Evolutionary conservation across 1,140 invertebrate species (phyloP).

Genomic region (Telenomus remus): DNA sequence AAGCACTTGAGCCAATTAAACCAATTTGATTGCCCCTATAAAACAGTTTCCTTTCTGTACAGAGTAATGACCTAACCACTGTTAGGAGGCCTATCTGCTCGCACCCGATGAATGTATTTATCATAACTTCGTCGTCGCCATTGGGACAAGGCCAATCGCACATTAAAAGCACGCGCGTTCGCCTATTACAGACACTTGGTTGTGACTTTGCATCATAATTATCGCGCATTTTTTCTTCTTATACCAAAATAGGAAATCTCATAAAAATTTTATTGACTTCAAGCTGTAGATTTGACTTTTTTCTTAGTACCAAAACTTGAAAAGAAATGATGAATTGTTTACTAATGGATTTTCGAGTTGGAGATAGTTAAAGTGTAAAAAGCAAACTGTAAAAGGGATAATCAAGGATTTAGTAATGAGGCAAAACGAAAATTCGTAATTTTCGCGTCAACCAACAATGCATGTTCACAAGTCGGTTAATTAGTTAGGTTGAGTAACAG

Average conservation of each 20-base stretch:
- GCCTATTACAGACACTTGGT: constrained; percentile 27
- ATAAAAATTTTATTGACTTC: too few species aligned
- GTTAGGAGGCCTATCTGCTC: constrained; percentile 25
- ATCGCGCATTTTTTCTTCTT: constrained; percentile 12
- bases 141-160: constrained; percentile 44
- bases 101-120: constrained; percentile 36
- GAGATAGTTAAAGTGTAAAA: too few species aligned
- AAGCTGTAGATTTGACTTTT: too few species aligned
- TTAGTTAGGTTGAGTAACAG: constrained; percentile 31
- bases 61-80: constrained; percentile 48
- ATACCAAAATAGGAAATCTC: not conserved
- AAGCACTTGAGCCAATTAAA: constrained; percentile 63
- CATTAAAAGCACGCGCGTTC: constrained; percentile 40
- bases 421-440: too few species aligned
- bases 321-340: too few species aligned
- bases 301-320: too few species aligned
- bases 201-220: constrained; percentile 43
- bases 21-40: constrained; percentile 61
- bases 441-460: constrained; percentile 3
- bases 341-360: too few species aligned
- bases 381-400: too few species aligned
- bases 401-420: too few species aligned
- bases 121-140: constrained; percentile 39
- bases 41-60: constrained; percentile 57
- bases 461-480: constrained; percentile 19